Evolutionary conservation across 2,113 vertebrate genomes (phyloP).

Genomic region (Chiloscyllium plagiosum): DNA sequence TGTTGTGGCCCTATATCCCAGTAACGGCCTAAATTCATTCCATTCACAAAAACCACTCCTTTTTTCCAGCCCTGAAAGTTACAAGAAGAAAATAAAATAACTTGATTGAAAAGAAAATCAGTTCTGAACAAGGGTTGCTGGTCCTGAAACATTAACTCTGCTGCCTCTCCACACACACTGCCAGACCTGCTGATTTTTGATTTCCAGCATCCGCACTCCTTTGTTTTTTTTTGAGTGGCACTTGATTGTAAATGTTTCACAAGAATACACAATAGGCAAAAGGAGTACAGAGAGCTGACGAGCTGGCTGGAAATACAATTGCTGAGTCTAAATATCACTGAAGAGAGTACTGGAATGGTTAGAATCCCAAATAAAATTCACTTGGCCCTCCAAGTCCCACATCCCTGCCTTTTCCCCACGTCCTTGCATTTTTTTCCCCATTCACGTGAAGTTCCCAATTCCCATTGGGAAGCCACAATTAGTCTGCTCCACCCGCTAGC

Average conservation of each 20-base stretch:
- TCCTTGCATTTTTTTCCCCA: neutral
- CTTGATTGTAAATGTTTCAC: neutral
- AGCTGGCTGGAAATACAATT: neutral
- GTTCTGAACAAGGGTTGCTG: too few species aligned
- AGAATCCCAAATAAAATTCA: neutral
- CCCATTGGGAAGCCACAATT: neutral
- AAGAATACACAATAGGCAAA: neutral
- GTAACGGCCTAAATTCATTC: slow-evolving; percentile 82
- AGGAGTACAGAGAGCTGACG: neutral
- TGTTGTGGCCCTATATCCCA: slow-evolving; percentile 92
- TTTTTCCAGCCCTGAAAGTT: slow-evolving; percentile 81
- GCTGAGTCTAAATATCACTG: neutral
- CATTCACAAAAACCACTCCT: slow-evolving; percentile 83
- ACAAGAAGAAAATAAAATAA: neutral
- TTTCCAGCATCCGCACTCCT: too few species aligned
- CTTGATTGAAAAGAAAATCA: neutral
- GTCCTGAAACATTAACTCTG: too few species aligned
- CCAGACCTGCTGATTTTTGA: too few species aligned
- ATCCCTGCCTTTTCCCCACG: neutral
- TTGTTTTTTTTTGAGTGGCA: too few species aligned
- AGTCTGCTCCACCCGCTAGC: neutral
- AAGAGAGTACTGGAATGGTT: neutral
- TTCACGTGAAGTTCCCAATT: neutral
- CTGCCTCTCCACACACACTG: too few species aligned
- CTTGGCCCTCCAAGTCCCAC: too few species aligned